These are phyloP conservation scores for Camponotus floridanus DNA, from an alignment of 1,140 invertebrate genomes.

Conservation along the genomic window DNA sequence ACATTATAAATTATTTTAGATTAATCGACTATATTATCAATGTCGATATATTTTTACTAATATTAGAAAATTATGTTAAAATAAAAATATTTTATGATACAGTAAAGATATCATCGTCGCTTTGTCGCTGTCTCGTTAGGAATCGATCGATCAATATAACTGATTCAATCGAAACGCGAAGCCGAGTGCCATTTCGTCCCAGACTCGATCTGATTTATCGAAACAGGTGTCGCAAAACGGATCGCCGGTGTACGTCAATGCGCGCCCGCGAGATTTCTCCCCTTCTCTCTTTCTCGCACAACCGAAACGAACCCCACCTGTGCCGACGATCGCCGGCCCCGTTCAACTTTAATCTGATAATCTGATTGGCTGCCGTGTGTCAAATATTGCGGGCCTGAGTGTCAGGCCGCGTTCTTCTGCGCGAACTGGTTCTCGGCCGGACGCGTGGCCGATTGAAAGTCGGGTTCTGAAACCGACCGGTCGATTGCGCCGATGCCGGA, in stretches of 20 bases:
- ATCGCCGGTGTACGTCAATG: conserved; percentile 10
- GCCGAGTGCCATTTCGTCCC: background rate
- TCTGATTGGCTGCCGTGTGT: conserved; percentile 83
- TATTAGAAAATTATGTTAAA: background rate
- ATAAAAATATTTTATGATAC: background rate
- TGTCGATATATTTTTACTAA: background rate
- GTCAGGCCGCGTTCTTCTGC: conserved; percentile 77
- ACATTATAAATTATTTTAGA: background rate
- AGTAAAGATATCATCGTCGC: background rate
- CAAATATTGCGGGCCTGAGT: conserved; percentile 82
- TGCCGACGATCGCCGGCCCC: conserved; percentile 73
- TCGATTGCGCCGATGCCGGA: conserved; percentile 62
- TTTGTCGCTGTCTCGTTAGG: background rate
- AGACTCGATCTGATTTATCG: background rate
- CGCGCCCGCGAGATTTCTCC: conserved; percentile 34
- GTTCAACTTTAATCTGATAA: conserved; percentile 83
- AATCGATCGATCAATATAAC: conserved; percentile 3
- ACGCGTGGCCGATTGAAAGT: conserved; percentile 73
- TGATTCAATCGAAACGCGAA: conserved; percentile 13
- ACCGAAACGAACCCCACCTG: conserved; percentile 66
- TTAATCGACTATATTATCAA: background rate
- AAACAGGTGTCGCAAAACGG: conserved; percentile 58
- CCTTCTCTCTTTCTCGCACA: conserved; percentile 8
- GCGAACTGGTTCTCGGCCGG: conserved; percentile 75
- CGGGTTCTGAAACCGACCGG: conserved; percentile 57